Percentiles rank a stretch among this genome's conserved stretches.
Conservation (phyloP, 2,113 vertebrate species). For the Felis chaus region DNA sequence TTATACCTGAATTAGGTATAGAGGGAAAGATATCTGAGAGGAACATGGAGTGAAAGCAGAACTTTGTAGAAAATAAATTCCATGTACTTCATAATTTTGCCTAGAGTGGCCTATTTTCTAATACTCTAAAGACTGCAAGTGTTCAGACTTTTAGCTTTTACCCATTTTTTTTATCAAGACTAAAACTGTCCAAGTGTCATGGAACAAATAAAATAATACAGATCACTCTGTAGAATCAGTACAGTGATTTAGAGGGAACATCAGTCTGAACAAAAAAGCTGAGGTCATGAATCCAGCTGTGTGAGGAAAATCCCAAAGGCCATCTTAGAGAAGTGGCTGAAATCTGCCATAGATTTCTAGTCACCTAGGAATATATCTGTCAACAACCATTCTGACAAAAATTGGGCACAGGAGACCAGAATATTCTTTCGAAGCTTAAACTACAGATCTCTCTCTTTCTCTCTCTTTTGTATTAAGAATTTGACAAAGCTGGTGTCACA, state of each 20-base stretch:
- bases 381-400: not conserved
- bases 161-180: not conserved
- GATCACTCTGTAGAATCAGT: not conserved
- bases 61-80: not conserved
- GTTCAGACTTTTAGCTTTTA: not conserved
- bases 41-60: not conserved
- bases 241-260: not conserved
- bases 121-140: not conserved
- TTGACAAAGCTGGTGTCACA: not conserved
- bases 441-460: not conserved
- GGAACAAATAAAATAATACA: not conserved
- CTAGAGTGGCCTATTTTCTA: not conserved
- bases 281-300: not conserved
- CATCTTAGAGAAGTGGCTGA: not conserved
- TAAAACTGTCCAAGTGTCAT: not conserved
- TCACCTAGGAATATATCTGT: not conserved
- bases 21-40: not conserved
- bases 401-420: not conserved
- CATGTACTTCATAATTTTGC: not conserved
- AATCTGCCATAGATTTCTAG: not conserved
- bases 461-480: not conserved
- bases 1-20: not conserved
- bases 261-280: not conserved
- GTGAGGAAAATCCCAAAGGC: not conserved
- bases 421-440: not conserved